These are phyloP conservation scores for Diabrotica balteata DNA, from an alignment of 2,888 invertebrate genomes.

Conservation along the genomic window DNA sequence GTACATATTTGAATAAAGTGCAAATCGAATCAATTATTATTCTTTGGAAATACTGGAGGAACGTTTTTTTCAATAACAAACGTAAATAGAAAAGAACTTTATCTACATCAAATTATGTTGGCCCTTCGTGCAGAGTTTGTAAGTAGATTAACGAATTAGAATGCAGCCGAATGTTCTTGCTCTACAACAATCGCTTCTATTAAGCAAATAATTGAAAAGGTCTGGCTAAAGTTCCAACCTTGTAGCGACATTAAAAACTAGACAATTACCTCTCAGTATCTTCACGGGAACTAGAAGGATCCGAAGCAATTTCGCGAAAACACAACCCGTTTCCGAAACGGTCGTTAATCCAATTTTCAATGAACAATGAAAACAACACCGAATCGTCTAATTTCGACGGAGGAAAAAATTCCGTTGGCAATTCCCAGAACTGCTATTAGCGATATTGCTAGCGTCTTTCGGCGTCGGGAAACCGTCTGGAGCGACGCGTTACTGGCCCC, in stretches of 20 bases:
- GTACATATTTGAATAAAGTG: no score
- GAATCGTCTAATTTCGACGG: constrained; percentile 15
- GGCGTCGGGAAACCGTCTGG: constrained; percentile 14
- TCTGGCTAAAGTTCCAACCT: no score
- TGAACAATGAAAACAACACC: constrained; percentile 11
- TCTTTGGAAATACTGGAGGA: no score
- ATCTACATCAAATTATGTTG: no score
- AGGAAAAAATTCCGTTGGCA: constrained; percentile 13
- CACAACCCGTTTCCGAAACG: constrained; percentile 27
- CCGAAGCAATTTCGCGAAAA: constrained; percentile 24
- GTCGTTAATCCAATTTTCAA: constrained; percentile 4
- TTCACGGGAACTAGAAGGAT: constrained; percentile 20
- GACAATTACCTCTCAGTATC: constrained; percentile 19
- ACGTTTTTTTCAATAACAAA: no score
- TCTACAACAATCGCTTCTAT: no score
- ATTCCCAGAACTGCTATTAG: constrained; percentile 23
- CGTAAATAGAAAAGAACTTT: no score
- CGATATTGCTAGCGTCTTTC: constrained; percentile 22
- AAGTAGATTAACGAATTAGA: no score
- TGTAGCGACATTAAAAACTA: background rate
- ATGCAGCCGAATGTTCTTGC: no score
- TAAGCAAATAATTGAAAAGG: no score
- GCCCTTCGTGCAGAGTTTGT: no score
- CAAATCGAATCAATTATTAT: no score
- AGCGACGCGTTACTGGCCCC: constrained; percentile 6